Conservation (phyloP, 2,888 invertebrate species). For the Ischnura elegans region DNA sequence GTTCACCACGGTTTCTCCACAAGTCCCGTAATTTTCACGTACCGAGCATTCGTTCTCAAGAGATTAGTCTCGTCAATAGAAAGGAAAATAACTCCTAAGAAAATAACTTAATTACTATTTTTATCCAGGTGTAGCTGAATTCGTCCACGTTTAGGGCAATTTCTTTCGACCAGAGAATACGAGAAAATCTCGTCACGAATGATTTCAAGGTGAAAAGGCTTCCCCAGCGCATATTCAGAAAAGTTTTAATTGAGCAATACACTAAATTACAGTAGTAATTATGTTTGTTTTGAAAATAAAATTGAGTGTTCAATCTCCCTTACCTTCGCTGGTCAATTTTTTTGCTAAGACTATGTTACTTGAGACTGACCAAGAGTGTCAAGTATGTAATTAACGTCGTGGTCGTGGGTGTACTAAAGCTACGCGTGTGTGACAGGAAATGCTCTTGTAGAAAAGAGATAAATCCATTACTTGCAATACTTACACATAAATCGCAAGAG, state of each 20-base stretch:
- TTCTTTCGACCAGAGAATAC: neutral
- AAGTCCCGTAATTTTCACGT: neutral
- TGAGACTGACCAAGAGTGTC: too few relatives aligned
- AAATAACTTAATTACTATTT: neutral
- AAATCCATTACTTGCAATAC: too few relatives aligned
- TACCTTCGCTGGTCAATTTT: neutral
- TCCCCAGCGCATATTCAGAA: neutral
- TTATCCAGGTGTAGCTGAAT: neutral
- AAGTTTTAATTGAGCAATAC: neutral
- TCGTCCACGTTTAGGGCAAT: neutral
- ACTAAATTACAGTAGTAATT: neutral
- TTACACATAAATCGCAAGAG: too few relatives aligned
- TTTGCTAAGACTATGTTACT: too few relatives aligned
- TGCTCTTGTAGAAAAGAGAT: too few relatives aligned
- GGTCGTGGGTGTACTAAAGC: too few relatives aligned
- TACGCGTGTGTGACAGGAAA: too few relatives aligned
- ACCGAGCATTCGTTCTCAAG: neutral
- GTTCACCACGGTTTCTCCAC: neutral
- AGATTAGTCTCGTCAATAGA: neutral
- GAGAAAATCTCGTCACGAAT: neutral
- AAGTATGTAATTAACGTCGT: too few relatives aligned
- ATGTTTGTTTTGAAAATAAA: neutral
- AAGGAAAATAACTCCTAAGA: neutral
- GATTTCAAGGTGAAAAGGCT: neutral
- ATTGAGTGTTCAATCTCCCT: neutral